A percentile compares a stretch with the other conserved stretches of the same genome.
Evolutionary conservation across 2,113 vertebrate species (phyloP).

Genomic region (Synodontis membranacea): DNA sequence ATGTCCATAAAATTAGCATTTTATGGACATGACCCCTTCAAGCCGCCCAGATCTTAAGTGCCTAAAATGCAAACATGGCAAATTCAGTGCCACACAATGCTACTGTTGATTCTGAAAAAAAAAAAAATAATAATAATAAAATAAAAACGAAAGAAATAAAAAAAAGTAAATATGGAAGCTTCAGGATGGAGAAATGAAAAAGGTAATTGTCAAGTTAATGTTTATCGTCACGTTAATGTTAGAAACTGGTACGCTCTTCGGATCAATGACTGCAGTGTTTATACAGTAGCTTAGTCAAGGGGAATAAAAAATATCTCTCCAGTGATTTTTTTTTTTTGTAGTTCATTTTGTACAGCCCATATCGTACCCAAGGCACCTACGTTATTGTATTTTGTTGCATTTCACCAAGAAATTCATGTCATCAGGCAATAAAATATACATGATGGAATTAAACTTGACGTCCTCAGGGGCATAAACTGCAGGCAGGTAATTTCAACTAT

Average conservation of each 20-base stretch:
- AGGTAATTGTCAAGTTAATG: not conserved
- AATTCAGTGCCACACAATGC: not conserved
- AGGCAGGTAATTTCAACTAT: not conserved
- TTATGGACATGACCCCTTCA: not conserved
- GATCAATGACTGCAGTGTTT: not conserved
- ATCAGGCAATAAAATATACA: not conserved
- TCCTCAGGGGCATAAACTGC: not conserved
- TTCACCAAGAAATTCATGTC: not conserved
- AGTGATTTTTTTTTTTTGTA: slow-evolving; percentile 3
- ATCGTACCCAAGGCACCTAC: not conserved
- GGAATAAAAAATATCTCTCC: not conserved
- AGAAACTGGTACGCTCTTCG: not conserved
- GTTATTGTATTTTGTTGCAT: not conserved
- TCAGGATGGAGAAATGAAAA: not conserved
- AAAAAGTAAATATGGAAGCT: not conserved
- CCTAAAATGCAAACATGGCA: not conserved
- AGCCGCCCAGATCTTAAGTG: not conserved
- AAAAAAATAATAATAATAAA: not conserved
- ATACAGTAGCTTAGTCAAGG: not conserved
- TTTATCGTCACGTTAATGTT: not conserved
- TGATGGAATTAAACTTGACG: not conserved
- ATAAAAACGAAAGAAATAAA: not conserved
- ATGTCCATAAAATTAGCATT: too few species aligned
- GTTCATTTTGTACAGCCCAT: not conserved
- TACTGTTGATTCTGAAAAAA: not conserved